Evolutionary conservation across 2,888 invertebrate genomes (phyloP).

Genomic region (Shargacucullia verbasci): DNA sequence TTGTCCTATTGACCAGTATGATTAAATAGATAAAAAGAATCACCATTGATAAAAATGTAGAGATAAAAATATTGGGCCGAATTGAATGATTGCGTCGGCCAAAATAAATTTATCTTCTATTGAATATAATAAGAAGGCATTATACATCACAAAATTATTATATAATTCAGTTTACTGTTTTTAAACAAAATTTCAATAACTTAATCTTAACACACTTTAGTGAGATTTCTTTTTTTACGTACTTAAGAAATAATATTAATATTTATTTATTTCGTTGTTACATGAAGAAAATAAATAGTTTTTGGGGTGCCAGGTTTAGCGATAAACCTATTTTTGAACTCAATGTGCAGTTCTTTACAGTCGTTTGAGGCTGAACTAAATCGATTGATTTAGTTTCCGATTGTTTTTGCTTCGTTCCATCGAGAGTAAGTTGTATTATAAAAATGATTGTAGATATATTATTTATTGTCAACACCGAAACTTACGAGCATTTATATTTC

Average conservation of each 20-base stretch:
- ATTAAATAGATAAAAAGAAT: slow-evolving; percentile 4
- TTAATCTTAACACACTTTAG: too few species aligned
- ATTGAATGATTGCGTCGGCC: slow-evolving; percentile 40
- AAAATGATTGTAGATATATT: slow-evolving; percentile 22
- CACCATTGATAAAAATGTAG: slow-evolving; percentile 11
- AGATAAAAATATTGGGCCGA: slow-evolving; percentile 9
- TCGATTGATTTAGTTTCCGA: slow-evolving; percentile 52
- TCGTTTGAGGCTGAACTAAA: slow-evolving; percentile 48
- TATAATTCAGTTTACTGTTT: too few species aligned
- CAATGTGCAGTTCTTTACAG: slow-evolving; percentile 42
- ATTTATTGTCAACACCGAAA: slow-evolving; percentile 36
- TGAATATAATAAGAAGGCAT: slow-evolving; percentile 1
- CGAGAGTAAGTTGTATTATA: slow-evolving; percentile 22
- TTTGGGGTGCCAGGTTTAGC: slow-evolving; percentile 1
- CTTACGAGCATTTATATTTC: slow-evolving; percentile 18
- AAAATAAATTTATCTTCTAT: slow-evolving; percentile 14
- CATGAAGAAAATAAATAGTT: slow-evolving; percentile 10
- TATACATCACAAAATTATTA: slow-evolving; percentile 6
- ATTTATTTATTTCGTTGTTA: slow-evolving; percentile 5
- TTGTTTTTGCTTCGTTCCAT: slow-evolving; percentile 52
- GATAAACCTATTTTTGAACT: slow-evolving; percentile 41
- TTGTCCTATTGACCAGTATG: not conserved
- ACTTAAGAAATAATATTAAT: not conserved
- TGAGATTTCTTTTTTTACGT: not conserved
- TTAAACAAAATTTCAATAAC: too few species aligned